Base-by-base conservation (phyloP, 2,113 vertebrate species). In the Argyrosomus japonicus region DNA sequence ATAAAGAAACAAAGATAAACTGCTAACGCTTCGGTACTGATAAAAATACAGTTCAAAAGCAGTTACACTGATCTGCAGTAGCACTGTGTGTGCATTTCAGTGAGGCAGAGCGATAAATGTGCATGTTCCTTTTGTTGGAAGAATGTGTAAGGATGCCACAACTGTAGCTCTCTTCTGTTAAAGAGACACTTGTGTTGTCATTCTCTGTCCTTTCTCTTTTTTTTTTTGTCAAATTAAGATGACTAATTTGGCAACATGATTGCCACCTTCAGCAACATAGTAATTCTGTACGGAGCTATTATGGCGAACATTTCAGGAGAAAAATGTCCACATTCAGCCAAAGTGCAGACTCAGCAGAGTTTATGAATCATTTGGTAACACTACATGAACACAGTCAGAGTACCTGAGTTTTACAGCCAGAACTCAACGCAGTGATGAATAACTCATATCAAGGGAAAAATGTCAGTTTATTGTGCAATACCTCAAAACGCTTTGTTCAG, bases 301-400 rank as follows among this genome's bases (percentile, higher is more conserved):
- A 80, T 83, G 43, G 73, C 6, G 82, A 88, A 64, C 86, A 36
- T 83, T 91, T 86, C 74, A 43, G 78, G 68, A 88, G 87, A 90
- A 87, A 87, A 92, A 93, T 92, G 88, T 81, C 77, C 89, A 83
- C 87, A 61, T 87, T 84, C 70, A 84, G 60, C 83, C 79, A 83
- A 91, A 91, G 78, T 74, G 89, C 92, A 58, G 82, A 84, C 77
- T 91, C 92, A 88, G 92, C 92, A 89, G 76, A 88, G 77, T 91
- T 92, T 88, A 91, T 90, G 91, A 90, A 92, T 90, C 91, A 90
- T 89, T 91, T 86, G 89, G 88, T 87, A 88, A 88, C 80, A 65
- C 78, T 77, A 88, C 87, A 81, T 62, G 88, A 89, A 88, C 89
- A 79, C 77, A 89, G 82, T 81, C 87, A 51, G 70, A 86, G 84